Evolutionary conservation across 1,140 invertebrate genomes (phyloP).

Genomic region (Charaxes varanes): DNA sequence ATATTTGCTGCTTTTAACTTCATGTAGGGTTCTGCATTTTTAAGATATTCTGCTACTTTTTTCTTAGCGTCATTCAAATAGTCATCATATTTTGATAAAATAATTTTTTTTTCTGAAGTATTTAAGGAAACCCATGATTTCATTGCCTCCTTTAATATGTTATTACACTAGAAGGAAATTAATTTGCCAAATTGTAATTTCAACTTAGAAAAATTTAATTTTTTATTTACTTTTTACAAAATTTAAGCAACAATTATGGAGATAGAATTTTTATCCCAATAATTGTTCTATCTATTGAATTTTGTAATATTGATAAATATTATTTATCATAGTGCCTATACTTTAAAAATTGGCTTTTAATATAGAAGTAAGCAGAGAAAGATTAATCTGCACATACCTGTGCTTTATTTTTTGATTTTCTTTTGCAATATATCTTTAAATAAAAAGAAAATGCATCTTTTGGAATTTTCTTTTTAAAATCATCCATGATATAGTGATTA

Average conservation of each 20-base stretch:
- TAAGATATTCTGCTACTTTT: conserved; percentile 27
- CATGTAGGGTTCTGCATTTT: conserved; percentile 30
- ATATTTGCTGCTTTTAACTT: conserved; percentile 22
- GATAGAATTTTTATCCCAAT: too few species aligned
- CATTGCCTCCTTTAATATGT: conserved; percentile 28
- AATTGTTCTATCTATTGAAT: too few species aligned
- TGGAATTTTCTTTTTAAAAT: conserved; percentile 16
- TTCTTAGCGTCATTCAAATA: conserved; percentile 22
- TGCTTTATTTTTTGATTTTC: conserved; percentile 15
- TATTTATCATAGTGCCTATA: background rate
- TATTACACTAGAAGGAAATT: conserved; percentile 19
- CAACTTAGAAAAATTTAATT: too few species aligned
- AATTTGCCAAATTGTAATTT: too few species aligned
- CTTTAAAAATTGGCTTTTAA: too few species aligned
- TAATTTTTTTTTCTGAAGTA: conserved; percentile 29
- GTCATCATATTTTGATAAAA: conserved; percentile 29
- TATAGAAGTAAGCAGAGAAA: background rate
- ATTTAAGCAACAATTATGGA: too few species aligned
- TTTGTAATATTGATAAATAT: background rate
- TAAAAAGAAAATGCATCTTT: conserved; percentile 28
- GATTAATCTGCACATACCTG: conserved; percentile 12
- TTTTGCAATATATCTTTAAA: conserved; percentile 33
- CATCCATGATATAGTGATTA: conserved; percentile 10
- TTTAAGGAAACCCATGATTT: conserved; percentile 40
- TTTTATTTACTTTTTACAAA: too few species aligned